These are phyloP conservation scores for Coelopa frigida DNA, from an alignment of 1,140 invertebrate genomes.

Conservation along the genomic window DNA sequence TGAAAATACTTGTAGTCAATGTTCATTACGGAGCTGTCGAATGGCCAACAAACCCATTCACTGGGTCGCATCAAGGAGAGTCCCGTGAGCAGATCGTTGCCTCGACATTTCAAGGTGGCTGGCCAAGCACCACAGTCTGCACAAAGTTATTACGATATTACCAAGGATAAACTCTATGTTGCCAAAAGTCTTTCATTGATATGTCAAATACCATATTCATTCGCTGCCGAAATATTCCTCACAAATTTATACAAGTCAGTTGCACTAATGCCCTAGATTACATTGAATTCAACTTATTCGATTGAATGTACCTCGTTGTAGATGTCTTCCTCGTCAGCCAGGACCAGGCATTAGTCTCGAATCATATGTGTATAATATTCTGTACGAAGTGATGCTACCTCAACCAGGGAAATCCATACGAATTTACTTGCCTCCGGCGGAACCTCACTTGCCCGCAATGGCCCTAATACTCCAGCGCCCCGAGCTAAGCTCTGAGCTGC, in stretches of 20 bases:
- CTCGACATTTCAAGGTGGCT: slow-evolving; percentile 79
- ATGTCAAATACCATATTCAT: slow-evolving; percentile 83
- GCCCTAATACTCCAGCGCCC: slow-evolving; percentile 63
- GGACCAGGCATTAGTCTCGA: slow-evolving; percentile 72
- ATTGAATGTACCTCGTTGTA: slow-evolving; percentile 30
- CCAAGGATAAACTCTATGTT: slow-evolving; percentile 88
- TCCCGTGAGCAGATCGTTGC: slow-evolving; percentile 64
- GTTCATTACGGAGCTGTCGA: slow-evolving; percentile 84
- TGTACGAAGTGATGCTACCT: slow-evolving; percentile 90
- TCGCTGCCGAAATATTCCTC: slow-evolving; percentile 76
- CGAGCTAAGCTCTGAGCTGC: slow-evolving; percentile 68
- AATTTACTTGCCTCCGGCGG: slow-evolving; percentile 67
- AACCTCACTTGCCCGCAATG: slow-evolving; percentile 62
- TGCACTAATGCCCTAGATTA: background rate
- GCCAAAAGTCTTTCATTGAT: slow-evolving; percentile 92
- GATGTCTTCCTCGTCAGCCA: slow-evolving; percentile 66
- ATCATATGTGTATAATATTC: slow-evolving; percentile 89
- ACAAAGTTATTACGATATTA: slow-evolving; percentile 83
- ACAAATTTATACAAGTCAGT: slow-evolving; percentile 76
- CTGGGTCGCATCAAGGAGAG: slow-evolving; percentile 54
- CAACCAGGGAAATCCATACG: slow-evolving; percentile 77
- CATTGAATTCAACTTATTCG: background rate
- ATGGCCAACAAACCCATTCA: slow-evolving; percentile 60
- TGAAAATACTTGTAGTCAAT: slow-evolving; percentile 58
- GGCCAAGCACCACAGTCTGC: slow-evolving; percentile 65